Base-by-base conservation (phyloP, 2,888 invertebrate species). In the Therioaphis trifolii region DNA sequence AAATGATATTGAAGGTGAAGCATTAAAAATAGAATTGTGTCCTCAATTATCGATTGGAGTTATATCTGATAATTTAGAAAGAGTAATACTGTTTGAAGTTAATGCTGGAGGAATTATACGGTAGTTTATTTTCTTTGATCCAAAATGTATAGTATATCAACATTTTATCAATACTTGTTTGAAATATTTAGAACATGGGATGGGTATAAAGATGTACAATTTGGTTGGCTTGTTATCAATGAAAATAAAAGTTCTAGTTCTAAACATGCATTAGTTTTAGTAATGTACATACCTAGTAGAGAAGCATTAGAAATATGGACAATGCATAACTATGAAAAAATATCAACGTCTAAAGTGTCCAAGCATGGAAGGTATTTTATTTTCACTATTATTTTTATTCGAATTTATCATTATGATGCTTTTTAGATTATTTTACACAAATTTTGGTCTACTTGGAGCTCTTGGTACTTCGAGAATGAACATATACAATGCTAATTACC, bases 301-400 rank as follows among this genome's bases (percentile, higher is more conserved):
- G 97, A 97, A 18, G 92, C 96, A 9, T 91, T 99, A 79, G 99
- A 98, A 89, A 95, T 99, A 84, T 97, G 98, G 93, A 91, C 95
- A 4, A 92, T 96, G 87, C 96, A 96, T 88, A 93, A 95, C 88
- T 98, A 98, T 0, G 93, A 94, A 15, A 93, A 96, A 89, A 94
- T 98, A 11, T 95, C 96, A 18, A 95, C 96, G 0, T 98, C 98
- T 88, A 94, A 94, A 69, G 96, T 97, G 0, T 93, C 94, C 69
- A 97, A 95, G 89, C 92, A 93, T 88, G 96, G 95, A 46, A 88
- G 90, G 90, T 91, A 86, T 86, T 86, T 85, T 52, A 63, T 40
- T 27, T 79, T 35, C 35, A 35, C 7, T 5, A 7, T 5, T 7
- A 35, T 5, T 35, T 35, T 35, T 35, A 5, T 35, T 35, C 66